Evolutionary conservation across 2,113 vertebrate genomes (phyloP).

Genomic region (Petrocephalus microphthalmus): DNA sequence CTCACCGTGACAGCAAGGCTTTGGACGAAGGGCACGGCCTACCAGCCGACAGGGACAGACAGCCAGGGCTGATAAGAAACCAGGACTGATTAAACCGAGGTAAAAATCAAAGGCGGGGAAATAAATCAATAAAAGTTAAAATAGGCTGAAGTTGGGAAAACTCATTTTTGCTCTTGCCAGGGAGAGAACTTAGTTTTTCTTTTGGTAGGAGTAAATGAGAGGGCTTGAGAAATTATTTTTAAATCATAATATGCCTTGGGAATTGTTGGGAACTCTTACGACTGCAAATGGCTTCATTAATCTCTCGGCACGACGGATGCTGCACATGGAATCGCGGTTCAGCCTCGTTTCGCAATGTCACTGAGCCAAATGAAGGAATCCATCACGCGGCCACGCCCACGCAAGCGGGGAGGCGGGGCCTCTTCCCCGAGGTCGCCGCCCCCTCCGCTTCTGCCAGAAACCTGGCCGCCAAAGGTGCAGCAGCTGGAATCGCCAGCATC

Average conservation of each 20-base stretch:
- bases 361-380: slow-evolving; percentile 38
- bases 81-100: background rate
- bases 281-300: slow-evolving; percentile 43
- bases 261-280: slow-evolving; percentile 30
- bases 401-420: slow-evolving; percentile 11
- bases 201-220: background rate
- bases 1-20: background rate
- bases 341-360: slow-evolving; percentile 44
- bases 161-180: slow-evolving; percentile 34
- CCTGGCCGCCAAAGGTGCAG: slow-evolving; percentile 9
- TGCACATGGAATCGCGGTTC: slow-evolving; percentile 37
- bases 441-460: background rate
- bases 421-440: background rate
- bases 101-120: background rate
- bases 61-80: background rate
- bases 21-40: background rate
- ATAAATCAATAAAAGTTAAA: slow-evolving; percentile 26
- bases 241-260: slow-evolving; percentile 19
- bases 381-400: slow-evolving; percentile 29
- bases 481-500: slow-evolving; percentile 30
- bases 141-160: slow-evolving; percentile 33
- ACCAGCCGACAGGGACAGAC: background rate
- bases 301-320: slow-evolving; percentile 40
- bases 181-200: slow-evolving; percentile 28
- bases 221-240: slow-evolving; percentile 24